Evolutionary conservation across 2,888 invertebrate genomes (phyloP).

Genomic region (Diarsia mendica): DNA sequence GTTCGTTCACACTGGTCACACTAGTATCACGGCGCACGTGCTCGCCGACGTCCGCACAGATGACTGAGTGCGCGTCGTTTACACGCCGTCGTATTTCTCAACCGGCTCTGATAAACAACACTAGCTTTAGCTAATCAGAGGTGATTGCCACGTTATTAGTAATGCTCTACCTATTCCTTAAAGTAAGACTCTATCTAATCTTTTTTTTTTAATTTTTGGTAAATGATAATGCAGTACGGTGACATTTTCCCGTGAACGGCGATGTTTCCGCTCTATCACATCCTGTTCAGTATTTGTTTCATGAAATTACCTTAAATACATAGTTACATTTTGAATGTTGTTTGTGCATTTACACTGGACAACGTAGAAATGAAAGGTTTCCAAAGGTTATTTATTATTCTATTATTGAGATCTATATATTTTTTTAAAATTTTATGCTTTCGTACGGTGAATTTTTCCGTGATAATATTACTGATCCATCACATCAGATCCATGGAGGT

Average conservation of each 20-base stretch:
- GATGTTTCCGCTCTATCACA: constrained; percentile 18
- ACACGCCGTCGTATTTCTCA: constrained; percentile 75
- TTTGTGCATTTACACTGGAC: neutral
- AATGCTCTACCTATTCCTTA: constrained; percentile 46
- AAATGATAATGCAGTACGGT: constrained; percentile 15
- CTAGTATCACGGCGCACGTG: constrained; percentile 71
- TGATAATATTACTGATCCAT: neutral
- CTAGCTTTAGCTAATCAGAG: constrained; percentile 77
- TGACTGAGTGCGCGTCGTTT: constrained; percentile 73
- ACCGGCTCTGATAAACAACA: constrained; percentile 80
- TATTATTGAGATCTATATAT: neutral
- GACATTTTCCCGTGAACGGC: constrained; percentile 8
- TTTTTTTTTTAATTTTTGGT: constrained; percentile 11
- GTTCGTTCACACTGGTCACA: constrained; percentile 58
- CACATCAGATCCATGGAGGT: neutral
- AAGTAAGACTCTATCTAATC: constrained; percentile 61
- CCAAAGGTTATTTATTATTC: neutral
- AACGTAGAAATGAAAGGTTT: neutral
- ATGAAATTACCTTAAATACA: constrained; percentile 1
- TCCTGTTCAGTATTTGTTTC: constrained; percentile 14
- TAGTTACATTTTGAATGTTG: neutral
- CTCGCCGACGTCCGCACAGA: constrained; percentile 71
- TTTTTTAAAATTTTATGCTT: neutral
- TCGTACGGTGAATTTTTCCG: neutral
- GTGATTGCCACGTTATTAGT: constrained; percentile 69